Base-by-base conservation (phyloP, 2,888 invertebrate species). In the Antheraea assamensis region DNA sequence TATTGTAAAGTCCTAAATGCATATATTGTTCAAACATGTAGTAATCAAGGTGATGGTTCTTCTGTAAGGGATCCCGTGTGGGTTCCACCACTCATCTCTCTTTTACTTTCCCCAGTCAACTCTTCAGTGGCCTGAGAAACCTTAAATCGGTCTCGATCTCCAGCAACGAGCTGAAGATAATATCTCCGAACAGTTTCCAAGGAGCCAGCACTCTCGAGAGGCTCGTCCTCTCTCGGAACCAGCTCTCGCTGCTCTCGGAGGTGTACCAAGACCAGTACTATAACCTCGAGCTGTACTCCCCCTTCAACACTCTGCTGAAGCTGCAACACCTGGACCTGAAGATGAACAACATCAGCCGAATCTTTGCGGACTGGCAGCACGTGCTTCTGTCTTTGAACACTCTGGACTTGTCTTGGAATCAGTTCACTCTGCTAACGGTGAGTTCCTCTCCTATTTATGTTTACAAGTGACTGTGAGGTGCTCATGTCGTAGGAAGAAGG, bases 391-490 rank as follows among this genome's bases (percentile, higher is more conserved):
- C 71, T 1, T 72, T 81, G 30, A 10, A 31, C 19, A 35, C 0
- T 3, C 70, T 80, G 24, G 76, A 79, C 21, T 71, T 81, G 27
- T 66, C 75, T 0, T 42, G 73, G 27, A 81, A 81, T 72, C 73
- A 72, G 30, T 71, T 79, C 27, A 72, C 72, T 1, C 75, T 71
- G 8, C 66, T 79, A 7, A 70, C 73, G 52, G 81, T 80, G 7
- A 75, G 79, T 74, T 72, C 2, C 3, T 31, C 49, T 35, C 49
- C 31, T 27, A 27, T 0, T 61, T 17, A 58, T 10, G 10, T 24
- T 13, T 8, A 49, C 15, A 49, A n/a, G n/a, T n/a, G n/a, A 42
- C 0, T 42, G 2, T 42, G 13, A 42, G 13, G 13, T 42, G 13
- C 42, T 42, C 42, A 42, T 3, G 42, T 7, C 13, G 42, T 42